Evolutionary conservation across 2,888 invertebrate species (phyloP), one percentile per base, ranked within the genome.

Genomic region (Antheraea assamensis): DNA sequence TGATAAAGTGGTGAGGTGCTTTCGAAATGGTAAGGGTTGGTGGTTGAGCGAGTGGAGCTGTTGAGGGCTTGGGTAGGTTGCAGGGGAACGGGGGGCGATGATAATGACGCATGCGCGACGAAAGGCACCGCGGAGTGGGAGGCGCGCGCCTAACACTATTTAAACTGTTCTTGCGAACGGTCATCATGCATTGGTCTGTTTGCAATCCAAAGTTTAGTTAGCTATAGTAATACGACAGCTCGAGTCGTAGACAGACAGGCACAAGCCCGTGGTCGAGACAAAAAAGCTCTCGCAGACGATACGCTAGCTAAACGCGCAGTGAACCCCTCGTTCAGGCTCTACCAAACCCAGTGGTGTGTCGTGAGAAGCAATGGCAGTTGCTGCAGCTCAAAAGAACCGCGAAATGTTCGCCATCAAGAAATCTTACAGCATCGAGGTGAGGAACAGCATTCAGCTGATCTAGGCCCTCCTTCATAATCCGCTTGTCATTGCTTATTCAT

Each of bases 331-430:
- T 94, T 92, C 95, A 94, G 94, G 94, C 92, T 86, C 86, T 84
- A 87, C 83, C 77, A 90, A 93, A 92, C 92, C 95, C 88, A 90
- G 91, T 92, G 91, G 88, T 88, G 93, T 93, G 92, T 89, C 83
- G 81, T 85, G 83, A 85, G 86, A 90, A 95, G 93, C 87, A 96
- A 98, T 98, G 97, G 97, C 98, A 94, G 98, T 98, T 88, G 97
- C 98, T 90, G 97, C 98, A 91, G 98, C 98, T 80, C 98, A 98
- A 95, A 98, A 98, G 95, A 98, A 98, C 95, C 97, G 98, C 92
- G 98, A 98, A 95, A 97, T 98, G 97, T 98, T 98, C 96, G 98
- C 98, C 92, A 98, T 98, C 95, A 98, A 98, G 95, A 98, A 98
- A 92, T 98, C 98, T 81, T 98, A 98, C 96, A 98, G 98, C 95